Evolutionary conservation across 2,888 invertebrate genomes (phyloP).

Genomic region (Eilema griseolum): DNA sequence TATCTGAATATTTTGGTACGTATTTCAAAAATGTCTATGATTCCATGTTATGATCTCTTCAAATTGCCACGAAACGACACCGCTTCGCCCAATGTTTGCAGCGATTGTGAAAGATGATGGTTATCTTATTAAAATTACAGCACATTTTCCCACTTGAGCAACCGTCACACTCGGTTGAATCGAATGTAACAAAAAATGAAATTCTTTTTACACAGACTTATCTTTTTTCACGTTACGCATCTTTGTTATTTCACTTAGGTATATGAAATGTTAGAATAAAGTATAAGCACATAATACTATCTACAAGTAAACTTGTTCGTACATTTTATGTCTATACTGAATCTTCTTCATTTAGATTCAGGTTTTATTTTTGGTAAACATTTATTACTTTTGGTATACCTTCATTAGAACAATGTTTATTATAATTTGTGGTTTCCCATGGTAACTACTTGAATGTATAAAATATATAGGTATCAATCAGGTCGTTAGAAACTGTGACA

Average conservation of each 20-base stretch:
- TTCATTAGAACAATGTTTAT: not conserved
- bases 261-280: conserved; percentile 1
- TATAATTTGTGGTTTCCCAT: not conserved
- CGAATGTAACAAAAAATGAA: conserved; percentile 49
- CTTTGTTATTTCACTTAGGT: conserved; percentile 12
- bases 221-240: conserved; percentile 21
- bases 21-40: not conserved
- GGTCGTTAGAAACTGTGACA: conserved; percentile 26
- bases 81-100: conserved; percentile 49
- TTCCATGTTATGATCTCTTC: not conserved
- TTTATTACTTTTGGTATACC: not conserved
- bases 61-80: conserved; percentile 34
- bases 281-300: not conserved
- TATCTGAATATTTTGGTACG: not conserved
- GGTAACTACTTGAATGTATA: not conserved
- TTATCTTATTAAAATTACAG: conserved; percentile 63
- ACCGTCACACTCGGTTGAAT: conserved; percentile 54
- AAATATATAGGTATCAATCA: conserved; percentile 19
- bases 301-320: not conserved
- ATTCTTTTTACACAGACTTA: conserved; percentile 34
- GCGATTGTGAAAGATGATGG: conserved; percentile 62
- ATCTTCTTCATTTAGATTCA: not conserved
- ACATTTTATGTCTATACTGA: not conserved
- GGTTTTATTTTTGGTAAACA: not conserved
- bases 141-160: conserved; percentile 65